Conservation (phyloP, 2,888 invertebrate genomes). For the Deladenus siricidicola region DNA sequence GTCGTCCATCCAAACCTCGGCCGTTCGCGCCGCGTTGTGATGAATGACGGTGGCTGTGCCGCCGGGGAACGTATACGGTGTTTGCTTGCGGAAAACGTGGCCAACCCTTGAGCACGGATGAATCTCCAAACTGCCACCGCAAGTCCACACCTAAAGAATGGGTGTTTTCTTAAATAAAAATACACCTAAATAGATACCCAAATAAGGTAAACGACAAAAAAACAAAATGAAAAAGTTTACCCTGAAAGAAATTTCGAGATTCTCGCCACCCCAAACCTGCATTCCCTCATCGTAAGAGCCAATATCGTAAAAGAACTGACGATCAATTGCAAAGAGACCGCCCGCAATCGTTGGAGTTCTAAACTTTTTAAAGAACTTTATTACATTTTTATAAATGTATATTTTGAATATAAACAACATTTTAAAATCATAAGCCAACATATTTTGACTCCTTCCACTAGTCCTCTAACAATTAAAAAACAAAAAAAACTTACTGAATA, state of each 20-base stretch:
- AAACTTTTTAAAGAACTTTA: constrained; percentile 6
- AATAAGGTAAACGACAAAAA: neutral
- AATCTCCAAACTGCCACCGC: constrained; percentile 85
- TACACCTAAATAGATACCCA: too few species aligned
- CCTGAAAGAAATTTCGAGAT: constrained; percentile 87
- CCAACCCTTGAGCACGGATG: constrained; percentile 89
- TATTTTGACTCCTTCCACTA: neutral
- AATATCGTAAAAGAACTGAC: constrained; percentile 91
- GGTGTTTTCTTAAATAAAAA: neutral
- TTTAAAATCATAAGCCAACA: too few species aligned
- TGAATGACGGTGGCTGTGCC: constrained; percentile 76
- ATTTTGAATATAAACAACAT: too few species aligned
- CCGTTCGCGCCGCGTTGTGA: constrained; percentile 94
- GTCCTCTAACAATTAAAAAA: neutral
- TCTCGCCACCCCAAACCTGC: constrained; percentile 96
- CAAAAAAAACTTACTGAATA: constrained; percentile 59
- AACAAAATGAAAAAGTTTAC: constrained; percentile 59
- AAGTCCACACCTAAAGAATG: constrained; percentile 76
- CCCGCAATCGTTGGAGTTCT: constrained; percentile 96
- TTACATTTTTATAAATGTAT: too few species aligned
- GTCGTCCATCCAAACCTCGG: constrained; percentile 99
- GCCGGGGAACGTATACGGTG: constrained; percentile 97
- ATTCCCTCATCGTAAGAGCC: constrained; percentile 96
- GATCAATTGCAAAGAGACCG: constrained; percentile 80
- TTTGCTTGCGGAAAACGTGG: constrained; percentile 93